Percentiles rank a stretch among this genome's conserved stretches.
These are phyloP conservation scores for Drosophila santomea DNA, from an alignment of 1,140 invertebrate species.

Conservation along the genomic window DNA sequence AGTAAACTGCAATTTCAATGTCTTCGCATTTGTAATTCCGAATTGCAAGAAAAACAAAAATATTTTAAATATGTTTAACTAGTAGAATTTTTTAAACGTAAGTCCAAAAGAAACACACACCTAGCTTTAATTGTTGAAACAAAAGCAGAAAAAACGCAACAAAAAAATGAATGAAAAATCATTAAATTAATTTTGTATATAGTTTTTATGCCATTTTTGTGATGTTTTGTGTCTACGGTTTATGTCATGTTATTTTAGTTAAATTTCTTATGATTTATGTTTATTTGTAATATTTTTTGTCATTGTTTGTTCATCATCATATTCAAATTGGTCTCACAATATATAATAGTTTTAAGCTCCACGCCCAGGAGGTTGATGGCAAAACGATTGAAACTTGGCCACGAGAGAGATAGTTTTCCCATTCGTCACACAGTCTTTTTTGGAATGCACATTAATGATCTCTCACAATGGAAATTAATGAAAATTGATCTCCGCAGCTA, in stretches of 20 bases:
- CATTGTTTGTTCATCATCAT: constrained; percentile 59
- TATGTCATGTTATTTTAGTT: constrained; percentile 72
- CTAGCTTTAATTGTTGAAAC: constrained; percentile 80
- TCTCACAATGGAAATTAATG: constrained; percentile 71
- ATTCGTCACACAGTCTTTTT: constrained; percentile 39
- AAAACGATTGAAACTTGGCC: constrained; percentile 39
- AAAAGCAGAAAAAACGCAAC: constrained; percentile 49
- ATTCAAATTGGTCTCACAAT: constrained; percentile 82
- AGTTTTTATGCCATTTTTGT: constrained; percentile 77
- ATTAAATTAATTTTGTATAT: constrained; percentile 60
- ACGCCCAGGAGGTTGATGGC: constrained; percentile 50
- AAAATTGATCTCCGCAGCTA: constrained; percentile 75
- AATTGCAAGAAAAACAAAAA: constrained; percentile 65
- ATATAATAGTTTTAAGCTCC: constrained; percentile 63
- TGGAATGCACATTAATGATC: constrained; percentile 71
- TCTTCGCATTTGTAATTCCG: constrained; percentile 71
- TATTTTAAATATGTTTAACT: constrained; percentile 67
- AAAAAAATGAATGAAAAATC: constrained; percentile 17
- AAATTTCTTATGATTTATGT: constrained; percentile 70
- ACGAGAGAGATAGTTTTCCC: constrained; percentile 28
- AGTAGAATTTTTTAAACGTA: constrained; percentile 67
- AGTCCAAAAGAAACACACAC: constrained; percentile 42
- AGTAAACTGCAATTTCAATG: constrained; percentile 60
- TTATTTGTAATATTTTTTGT: constrained; percentile 67
- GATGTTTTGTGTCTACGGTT: constrained; percentile 73